Percentiles rank a stretch among this genome's conserved stretches.
These are phyloP conservation scores for Parapsyche elsis DNA, from an alignment of 1,140 invertebrate species.

Conservation along the genomic window DNA sequence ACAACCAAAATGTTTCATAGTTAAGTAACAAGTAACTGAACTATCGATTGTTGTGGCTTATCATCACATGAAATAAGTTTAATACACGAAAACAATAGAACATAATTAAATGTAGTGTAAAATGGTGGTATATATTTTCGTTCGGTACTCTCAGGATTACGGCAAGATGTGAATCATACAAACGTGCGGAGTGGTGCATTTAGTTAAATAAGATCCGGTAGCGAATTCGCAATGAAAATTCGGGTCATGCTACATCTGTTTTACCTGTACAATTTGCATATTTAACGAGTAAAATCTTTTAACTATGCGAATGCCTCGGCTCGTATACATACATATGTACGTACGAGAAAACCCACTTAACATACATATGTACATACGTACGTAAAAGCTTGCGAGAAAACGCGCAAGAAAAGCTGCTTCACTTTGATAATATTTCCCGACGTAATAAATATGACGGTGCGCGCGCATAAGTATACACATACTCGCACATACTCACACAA, in stretches of 20 bases:
- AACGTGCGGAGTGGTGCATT: neutral
- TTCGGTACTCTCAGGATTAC: neutral
- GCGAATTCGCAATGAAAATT: constrained; percentile 53
- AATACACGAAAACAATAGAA: neutral
- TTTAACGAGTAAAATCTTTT: constrained; percentile 56
- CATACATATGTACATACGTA: neutral
- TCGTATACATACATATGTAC: constrained; percentile 5
- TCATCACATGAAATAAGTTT: neutral
- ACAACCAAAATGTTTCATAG: too few species aligned
- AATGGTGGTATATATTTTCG: too few species aligned
- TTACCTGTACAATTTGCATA: constrained; percentile 54
- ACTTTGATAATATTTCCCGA: constrained; percentile 37
- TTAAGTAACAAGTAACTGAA: too few species aligned
- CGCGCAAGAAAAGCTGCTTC: constrained; percentile 36
- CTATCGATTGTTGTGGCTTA: too few species aligned
- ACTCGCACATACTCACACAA: neutral
- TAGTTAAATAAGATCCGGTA: neutral
- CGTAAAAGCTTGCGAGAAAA: neutral
- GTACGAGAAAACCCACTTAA: neutral
- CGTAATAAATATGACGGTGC: constrained; percentile 31
- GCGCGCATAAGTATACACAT: neutral
- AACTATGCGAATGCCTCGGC: constrained; percentile 45
- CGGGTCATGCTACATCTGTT: constrained; percentile 56
- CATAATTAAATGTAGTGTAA: constrained; percentile 1
- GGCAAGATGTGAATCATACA: neutral